Base-by-base conservation (phyloP, 2,113 vertebrate genomes). In the Abramis brama region DNA sequence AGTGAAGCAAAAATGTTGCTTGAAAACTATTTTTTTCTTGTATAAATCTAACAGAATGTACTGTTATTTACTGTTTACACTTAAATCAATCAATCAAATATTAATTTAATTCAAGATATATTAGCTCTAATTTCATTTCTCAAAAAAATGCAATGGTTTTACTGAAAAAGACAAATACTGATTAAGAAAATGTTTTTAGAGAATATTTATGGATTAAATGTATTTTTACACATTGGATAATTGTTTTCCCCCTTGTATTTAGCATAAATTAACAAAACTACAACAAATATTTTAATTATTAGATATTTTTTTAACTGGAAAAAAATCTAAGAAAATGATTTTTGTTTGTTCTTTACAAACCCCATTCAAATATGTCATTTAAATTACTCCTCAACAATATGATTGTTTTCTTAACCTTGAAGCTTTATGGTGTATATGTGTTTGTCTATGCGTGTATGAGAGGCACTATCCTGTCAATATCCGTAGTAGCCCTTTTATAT, bases 391-490 rank as follows among this genome's bases (percentile, higher is more conserved):
- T 71, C 39, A 66, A 47, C 13, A 57, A 30, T 11, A 25, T 33
- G 25, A 21, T 19, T 9, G 8, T 64, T 36, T 52, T 55, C 43
- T 86, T 30, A 78, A 79, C 25, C 19, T 27, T 79, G n/a, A 52
- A 12, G 43, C 9, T 39, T 13, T 47, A 75, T 47, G 36, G 80
- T 52, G 47, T 25, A 33, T 39, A 50, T 36, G 43, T 33, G 0
- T 36, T 19, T 52, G 39, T 21, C 23, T 39, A 4, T 17, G 66
- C 4, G 25, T 33, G 30, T 12, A 12, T 13, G 19, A 19, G 4
- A 64, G 68, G 10, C 33, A 71, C 66, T 79, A 36, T 59, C n/a
- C 30, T 70, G 75, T 27, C 84, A 71, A 43, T 73, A 47, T 57
- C 33, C 36, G 4, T 57, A 60, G 13, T 43, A 43, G 55, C 36